Conservation (phyloP, 2,797 vertebrate genomes). For the Chrysolophus pictus region DNA sequence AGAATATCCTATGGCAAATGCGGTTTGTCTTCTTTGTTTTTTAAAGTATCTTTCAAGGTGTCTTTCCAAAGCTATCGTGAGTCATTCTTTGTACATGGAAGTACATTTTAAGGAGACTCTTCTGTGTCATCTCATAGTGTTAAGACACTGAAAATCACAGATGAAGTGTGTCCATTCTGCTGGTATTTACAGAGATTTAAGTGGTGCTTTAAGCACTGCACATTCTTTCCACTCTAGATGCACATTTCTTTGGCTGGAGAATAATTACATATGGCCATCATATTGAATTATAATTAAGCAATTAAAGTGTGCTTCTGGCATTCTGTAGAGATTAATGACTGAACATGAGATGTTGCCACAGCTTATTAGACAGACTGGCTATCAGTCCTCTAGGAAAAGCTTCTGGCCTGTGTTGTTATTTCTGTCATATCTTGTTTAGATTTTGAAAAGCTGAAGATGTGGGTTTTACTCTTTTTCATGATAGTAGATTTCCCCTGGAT, state of each 20-base stretch:
- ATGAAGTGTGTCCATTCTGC: not conserved
- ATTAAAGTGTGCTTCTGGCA: slow-evolving; percentile 12
- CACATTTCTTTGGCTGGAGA: not conserved
- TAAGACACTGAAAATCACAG: not conserved
- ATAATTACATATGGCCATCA: slow-evolving; percentile 45
- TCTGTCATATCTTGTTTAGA: slow-evolving; percentile 2
- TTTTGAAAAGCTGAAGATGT: not conserved
- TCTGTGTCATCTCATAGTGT: not conserved
- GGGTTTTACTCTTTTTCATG: not conserved
- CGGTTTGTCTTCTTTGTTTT: not conserved
- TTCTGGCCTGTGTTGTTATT: not conserved
- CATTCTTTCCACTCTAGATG: not conserved
- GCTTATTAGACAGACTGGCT: slow-evolving; percentile 5
- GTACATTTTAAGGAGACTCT: not conserved
- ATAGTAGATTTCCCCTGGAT: not conserved
- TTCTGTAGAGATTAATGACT: slow-evolving; percentile 51
- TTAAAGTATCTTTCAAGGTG: not conserved
- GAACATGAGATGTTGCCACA: slow-evolving; percentile 22
- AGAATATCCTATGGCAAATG: not conserved
- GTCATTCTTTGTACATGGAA: not conserved
- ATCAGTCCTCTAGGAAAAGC: not conserved
- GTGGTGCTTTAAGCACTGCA: slow-evolving; percentile 20
- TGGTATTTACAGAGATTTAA: slow-evolving; percentile 18
- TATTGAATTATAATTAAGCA: slow-evolving; percentile 61
- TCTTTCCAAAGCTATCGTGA: not conserved